Percentiles rank a stretch among this genome's conserved stretches.
These are phyloP conservation scores for Lemur catta DNA, from an alignment of 2,797 vertebrate species.

Conservation along the genomic window DNA sequence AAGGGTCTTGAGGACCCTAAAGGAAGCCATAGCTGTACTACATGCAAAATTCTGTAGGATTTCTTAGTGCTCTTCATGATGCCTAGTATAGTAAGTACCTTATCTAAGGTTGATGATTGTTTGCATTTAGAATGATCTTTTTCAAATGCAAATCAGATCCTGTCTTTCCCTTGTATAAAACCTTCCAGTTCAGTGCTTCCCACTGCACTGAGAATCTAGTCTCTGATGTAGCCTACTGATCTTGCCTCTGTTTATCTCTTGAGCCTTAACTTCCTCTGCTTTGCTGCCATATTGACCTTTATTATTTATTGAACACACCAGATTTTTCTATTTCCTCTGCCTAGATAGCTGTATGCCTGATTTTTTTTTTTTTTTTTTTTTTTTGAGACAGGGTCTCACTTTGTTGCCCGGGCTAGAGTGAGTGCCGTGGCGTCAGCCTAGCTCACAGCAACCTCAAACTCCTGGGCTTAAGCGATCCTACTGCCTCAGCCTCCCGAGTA, in stretches of 20 bases:
- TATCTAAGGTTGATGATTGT: neutral
- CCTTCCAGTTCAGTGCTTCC: neutral
- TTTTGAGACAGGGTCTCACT: too few relatives aligned
- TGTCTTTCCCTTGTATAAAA: neutral
- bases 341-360: neutral
- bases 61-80: neutral
- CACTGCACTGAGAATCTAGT: neutral
- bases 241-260: neutral
- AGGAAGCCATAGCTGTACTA: neutral
- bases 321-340: neutral
- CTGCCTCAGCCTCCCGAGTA: too few relatives aligned
- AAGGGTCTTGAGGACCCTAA: too few relatives aligned
- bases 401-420: too few relatives aligned
- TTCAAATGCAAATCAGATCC: neutral
- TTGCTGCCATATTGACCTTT: neutral
- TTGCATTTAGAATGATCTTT: neutral
- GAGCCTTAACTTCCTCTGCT: neutral
- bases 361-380: too few relatives aligned
- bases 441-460: too few relatives aligned
- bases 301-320: neutral
- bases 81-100: neutral
- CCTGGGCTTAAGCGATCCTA: too few relatives aligned
- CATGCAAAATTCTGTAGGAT: neutral
- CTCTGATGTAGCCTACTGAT: neutral
- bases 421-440: too few relatives aligned